phyloP scores from a whole-genome alignment of 2,113 vertebrate species.

The Galbula dea region DNA sequence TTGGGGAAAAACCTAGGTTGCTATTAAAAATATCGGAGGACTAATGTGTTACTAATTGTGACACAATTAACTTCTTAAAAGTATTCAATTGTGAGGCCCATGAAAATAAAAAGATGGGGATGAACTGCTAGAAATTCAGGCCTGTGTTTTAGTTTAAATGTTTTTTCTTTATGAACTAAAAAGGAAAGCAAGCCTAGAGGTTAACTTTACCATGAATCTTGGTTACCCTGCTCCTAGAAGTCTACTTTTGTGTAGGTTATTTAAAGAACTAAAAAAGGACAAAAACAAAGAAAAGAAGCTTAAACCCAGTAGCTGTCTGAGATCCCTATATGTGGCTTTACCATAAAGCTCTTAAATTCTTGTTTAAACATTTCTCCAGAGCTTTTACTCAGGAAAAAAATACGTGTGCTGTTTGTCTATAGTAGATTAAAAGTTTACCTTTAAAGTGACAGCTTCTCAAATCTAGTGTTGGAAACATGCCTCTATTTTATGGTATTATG shows the following conservation, averaged over 20 bases:
- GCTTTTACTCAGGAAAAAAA: constrained; percentile 61
- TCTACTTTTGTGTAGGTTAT: constrained; percentile 41
- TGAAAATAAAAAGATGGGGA: constrained; percentile 39
- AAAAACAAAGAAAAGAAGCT: constrained; percentile 18
- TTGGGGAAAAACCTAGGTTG: constrained; percentile 56
- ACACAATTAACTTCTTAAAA: constrained; percentile 59
- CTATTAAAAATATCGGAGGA: constrained; percentile 59
- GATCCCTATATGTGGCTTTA: constrained; percentile 28
- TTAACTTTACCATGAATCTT: constrained; percentile 14
- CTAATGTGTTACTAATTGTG: constrained; percentile 69
- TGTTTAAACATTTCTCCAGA: constrained; percentile 67
- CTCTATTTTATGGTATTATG: constrained; percentile 59
- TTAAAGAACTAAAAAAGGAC: constrained; percentile 49
- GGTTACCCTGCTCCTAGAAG: constrained; percentile 44
- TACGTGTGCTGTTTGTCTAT: constrained; percentile 54
- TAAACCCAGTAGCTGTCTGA: constrained; percentile 24
- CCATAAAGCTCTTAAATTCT: constrained; percentile 68
- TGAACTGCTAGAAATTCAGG: constrained; percentile 35
- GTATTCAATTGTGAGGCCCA: neutral
- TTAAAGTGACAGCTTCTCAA: constrained; percentile 52
- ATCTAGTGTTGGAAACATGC: constrained; percentile 9
- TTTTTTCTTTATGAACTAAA: constrained; percentile 17
- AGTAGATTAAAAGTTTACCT: constrained; percentile 70
- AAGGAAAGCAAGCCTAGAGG: constrained; percentile 55
- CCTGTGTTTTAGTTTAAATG: constrained; percentile 8